Evolutionary conservation across 2,113 vertebrate species (phyloP).

Genomic region (Andinoacara biseriatus): DNA sequence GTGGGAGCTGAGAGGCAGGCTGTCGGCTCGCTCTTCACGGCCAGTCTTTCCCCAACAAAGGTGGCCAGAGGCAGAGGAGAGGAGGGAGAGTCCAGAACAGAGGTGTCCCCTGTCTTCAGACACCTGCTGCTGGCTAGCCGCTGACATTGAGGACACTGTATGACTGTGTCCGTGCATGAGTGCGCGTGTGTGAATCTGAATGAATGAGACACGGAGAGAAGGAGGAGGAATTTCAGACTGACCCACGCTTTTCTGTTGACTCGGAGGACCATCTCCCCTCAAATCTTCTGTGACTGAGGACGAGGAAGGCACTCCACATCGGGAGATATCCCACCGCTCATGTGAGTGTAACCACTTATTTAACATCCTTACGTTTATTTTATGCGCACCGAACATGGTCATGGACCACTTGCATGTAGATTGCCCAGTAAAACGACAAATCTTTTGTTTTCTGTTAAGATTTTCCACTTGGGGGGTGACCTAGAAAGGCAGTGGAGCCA

Average conservation of each 20-base stretch:
- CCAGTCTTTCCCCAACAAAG: constrained; percentile 66
- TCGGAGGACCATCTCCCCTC: constrained; percentile 13
- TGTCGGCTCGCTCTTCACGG: constrained; percentile 56
- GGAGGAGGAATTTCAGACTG: constrained; percentile 35
- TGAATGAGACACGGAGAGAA: constrained; percentile 35
- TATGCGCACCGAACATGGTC: neutral
- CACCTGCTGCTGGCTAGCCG: constrained; percentile 77
- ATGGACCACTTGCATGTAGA: neutral
- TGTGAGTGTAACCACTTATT: constrained; percentile 67
- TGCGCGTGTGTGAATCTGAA: constrained; percentile 48
- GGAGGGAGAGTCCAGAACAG: constrained; percentile 58
- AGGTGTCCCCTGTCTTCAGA: constrained; percentile 72
- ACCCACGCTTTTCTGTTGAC: constrained; percentile 40
- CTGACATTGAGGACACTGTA: constrained; percentile 67
- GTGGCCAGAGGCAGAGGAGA: constrained; percentile 58
- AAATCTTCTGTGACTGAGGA: constrained; percentile 37
- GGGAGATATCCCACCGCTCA: constrained; percentile 40
- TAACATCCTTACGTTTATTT: neutral
- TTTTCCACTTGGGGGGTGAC: constrained; percentile 24
- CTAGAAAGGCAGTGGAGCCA: constrained; percentile 37
- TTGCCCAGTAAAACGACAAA: neutral
- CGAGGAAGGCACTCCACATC: constrained; percentile 23
- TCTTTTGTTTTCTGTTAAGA: neutral
- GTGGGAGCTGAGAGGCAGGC: constrained; percentile 40
- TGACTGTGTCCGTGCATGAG: constrained; percentile 55